Evolutionary conservation across 37 sponge, comb jelly and placozoan species (phyloP), one percentile per base, ranked within the genome.

Genomic region (Beroe ovata): DNA sequence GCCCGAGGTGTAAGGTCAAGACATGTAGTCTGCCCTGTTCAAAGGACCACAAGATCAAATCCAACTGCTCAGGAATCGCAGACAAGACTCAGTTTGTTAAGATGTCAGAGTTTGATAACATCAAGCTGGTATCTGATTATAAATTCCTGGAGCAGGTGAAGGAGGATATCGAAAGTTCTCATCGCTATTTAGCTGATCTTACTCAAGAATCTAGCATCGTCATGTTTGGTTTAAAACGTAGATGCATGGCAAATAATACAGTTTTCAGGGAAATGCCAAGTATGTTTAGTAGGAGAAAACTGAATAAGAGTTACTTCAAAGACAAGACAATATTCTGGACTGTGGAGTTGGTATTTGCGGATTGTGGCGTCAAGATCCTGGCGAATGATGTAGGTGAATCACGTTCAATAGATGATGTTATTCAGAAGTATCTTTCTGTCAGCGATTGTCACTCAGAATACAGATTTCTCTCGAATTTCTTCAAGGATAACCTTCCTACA

Each of bases 71-170:
- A 6, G 69, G 69, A 34, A 30, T 66, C 2, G 69, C 69, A 32
- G 69, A 66, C 34, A 66, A 66, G 34, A 30, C 69, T 29, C 14
- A 25, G 19, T 66, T 66, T 66, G 69, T 66, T 2, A 66, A 66
- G 34, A 11, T 66, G 36, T 66, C 69, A 32, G 69, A 66, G 8
- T 66, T 66, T 66, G 69, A 66, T 66, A 66, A 66, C 16, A 26
- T 66, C 8, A 25, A 66, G 35, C 33, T 66, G 2, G 34, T 66
- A 66, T 66, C 69, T 34, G 69, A 66, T 33, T 66, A 66, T 30
- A 66, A 66, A 37, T 66, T 66, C 34, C 16, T 66, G 3, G 69
- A 66, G 34, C 25, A 66, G 1, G 30, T 66, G 0, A 66, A 66
- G 30, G 69, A 66, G 35, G 25, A 18, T 6, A 66, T 66, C 14